A percentile compares a stretch with the other conserved stretches of the same genome.
phyloP scores from a whole-genome alignment of 1,140 invertebrate species.

The Dufourea novaeangliae region DNA sequence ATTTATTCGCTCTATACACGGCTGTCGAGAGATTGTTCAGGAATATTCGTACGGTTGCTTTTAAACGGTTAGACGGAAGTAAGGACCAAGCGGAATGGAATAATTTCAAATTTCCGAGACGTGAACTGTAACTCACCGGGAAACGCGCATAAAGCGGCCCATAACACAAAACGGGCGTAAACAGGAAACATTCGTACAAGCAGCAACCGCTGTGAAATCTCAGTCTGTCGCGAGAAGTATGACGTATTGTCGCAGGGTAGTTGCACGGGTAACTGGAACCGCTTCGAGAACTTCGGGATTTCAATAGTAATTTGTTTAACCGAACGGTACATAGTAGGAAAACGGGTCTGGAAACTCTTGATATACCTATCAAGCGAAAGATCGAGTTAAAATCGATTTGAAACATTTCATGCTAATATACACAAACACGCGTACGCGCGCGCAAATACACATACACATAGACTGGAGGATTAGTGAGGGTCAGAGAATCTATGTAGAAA shows the following conservation, averaged over 20 bases:
- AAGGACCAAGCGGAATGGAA: background rate
- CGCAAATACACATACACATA: too few species aligned
- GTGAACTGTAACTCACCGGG: background rate
- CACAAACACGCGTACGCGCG: too few species aligned
- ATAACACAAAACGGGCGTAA: background rate
- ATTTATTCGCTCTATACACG: background rate
- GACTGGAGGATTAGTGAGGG: too few species aligned
- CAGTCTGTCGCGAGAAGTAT: slow-evolving; percentile 1
- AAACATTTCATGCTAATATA: too few species aligned
- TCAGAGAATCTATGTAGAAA: background rate
- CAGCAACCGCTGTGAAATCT: background rate
- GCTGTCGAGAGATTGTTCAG: background rate
- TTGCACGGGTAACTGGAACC: too few species aligned
- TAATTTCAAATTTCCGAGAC: slow-evolving; percentile 14
- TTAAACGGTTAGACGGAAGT: background rate
- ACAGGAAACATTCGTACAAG: background rate
- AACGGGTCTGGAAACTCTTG: too few species aligned
- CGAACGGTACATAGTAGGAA: too few species aligned
- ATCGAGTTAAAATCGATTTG: too few species aligned
- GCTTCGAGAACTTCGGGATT: background rate
- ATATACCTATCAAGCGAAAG: too few species aligned
- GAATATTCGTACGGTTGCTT: background rate
- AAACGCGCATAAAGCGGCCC: background rate
- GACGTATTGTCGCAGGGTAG: background rate
- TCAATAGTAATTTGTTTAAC: too few species aligned